A percentile compares a stretch with the other conserved stretches of the same genome.
phyloP scores from a whole-genome alignment of 2,888 invertebrate genomes.

The Campoletis raptor region DNA sequence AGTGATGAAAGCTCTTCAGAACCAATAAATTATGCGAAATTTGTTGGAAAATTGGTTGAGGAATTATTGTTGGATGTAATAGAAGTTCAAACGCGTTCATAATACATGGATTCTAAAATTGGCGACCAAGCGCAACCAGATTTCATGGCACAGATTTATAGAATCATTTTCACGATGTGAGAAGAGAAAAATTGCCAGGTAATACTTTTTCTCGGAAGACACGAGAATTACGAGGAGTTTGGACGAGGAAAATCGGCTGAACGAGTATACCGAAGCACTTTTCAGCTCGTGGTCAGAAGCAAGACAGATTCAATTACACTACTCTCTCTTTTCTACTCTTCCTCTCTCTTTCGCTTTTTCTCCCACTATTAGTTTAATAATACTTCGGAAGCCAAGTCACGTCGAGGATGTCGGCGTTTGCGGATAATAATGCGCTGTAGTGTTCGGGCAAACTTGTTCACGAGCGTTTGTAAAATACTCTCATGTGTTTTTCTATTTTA shows the following conservation, averaged over 20 bases:
- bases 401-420: conserved; percentile 70
- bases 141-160: conserved; percentile 49
- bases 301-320: conserved; percentile 79
- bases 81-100: neutral
- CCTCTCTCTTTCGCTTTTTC: conserved; percentile 13
- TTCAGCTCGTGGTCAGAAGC: conserved; percentile 77
- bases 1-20: too few relatives aligned
- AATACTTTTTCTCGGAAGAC: conserved; percentile 33
- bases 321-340: conserved; percentile 22
- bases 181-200: conserved; percentile 22
- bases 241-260: conserved; percentile 55
- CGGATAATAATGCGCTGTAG: conserved; percentile 69
- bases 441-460: conserved; percentile 73
- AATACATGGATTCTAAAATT: conserved; percentile 21
- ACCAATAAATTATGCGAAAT: too few relatives aligned
- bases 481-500: neutral
- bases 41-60: neutral
- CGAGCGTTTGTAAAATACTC: conserved; percentile 67
- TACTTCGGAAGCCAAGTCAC: conserved; percentile 75
- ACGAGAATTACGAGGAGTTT: conserved; percentile 41
- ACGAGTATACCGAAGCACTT: conserved; percentile 67
- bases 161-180: conserved; percentile 41
- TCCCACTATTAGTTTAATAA: conserved; percentile 75
- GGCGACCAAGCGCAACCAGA: conserved; percentile 38
- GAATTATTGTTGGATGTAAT: conserved; percentile 6